Conservation (phyloP, 2,888 invertebrate genomes). For the Coremacera marginata region DNA sequence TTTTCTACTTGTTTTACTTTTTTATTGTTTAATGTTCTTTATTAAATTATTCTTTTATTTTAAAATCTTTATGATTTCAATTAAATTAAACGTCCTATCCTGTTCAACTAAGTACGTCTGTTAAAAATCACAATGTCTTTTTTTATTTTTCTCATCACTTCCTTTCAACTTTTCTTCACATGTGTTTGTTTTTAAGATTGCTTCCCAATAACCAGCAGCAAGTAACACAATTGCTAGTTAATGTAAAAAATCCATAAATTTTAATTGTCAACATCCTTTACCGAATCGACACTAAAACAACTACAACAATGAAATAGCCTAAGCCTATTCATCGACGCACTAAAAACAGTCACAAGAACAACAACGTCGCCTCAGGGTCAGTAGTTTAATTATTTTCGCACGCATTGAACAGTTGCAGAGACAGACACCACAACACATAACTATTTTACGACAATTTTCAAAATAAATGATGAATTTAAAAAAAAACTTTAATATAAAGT, state of each 20-base stretch:
- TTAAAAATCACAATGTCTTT: too few relatives aligned
- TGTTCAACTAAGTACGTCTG: too few relatives aligned
- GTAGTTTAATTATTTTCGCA: slow-evolving; percentile 36
- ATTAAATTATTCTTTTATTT: too few relatives aligned
- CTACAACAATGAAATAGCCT: background rate
- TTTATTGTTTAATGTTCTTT: too few relatives aligned
- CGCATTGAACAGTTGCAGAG: slow-evolving; percentile 11
- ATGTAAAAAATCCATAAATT: slow-evolving; percentile 28
- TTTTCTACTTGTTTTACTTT: too few relatives aligned
- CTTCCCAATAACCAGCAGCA: too few relatives aligned
- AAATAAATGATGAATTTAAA: background rate
- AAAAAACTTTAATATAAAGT: slow-evolving; percentile 15
- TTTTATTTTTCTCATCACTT: background rate
- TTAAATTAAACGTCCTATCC: too few relatives aligned
- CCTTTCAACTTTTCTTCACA: background rate
- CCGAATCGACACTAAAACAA: background rate
- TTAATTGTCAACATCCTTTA: slow-evolving; percentile 37
- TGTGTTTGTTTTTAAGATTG: too few relatives aligned
- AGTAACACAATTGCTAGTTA: background rate
- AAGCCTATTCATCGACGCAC: background rate
- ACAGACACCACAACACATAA: background rate
- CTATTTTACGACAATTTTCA: background rate
- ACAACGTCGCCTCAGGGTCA: slow-evolving; percentile 26
- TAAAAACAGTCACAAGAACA: background rate
- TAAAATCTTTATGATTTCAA: background rate